Conservation (phyloP, 2,888 invertebrate species). For the Nymphalis urticae region DNA sequence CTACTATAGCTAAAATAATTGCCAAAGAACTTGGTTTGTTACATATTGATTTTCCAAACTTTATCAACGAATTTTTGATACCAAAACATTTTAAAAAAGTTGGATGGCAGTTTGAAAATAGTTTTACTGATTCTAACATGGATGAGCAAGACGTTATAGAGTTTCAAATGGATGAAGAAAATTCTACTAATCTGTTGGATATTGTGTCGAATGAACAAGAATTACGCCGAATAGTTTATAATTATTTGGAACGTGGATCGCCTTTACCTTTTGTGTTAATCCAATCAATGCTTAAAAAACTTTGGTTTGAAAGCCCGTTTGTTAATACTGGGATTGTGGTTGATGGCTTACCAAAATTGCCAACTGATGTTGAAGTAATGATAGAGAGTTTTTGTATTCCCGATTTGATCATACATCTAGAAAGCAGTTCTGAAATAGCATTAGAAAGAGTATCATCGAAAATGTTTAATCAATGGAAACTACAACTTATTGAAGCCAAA, state of each 20-base stretch:
- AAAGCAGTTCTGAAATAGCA: slow-evolving; percentile 56
- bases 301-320: slow-evolving; percentile 80
- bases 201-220: slow-evolving; percentile 65
- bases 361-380: slow-evolving; percentile 80
- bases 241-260: slow-evolving; percentile 76
- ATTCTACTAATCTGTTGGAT: slow-evolving; percentile 54
- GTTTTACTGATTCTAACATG: slow-evolving; percentile 55
- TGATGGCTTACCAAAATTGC: slow-evolving; percentile 83
- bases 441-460: slow-evolving; percentile 56
- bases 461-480: slow-evolving; percentile 67
- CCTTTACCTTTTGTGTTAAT: slow-evolving; percentile 70
- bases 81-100: slow-evolving; percentile 72
- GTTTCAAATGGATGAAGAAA: slow-evolving; percentile 65
- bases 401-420: slow-evolving; percentile 80
- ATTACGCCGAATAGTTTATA: slow-evolving; percentile 61
- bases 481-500: slow-evolving; percentile 63
- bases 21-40: slow-evolving; percentile 80
- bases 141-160: slow-evolving; percentile 64
- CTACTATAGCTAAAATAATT: slow-evolving; percentile 71
- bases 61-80: slow-evolving; percentile 59
- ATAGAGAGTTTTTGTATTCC: slow-evolving; percentile 76
- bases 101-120: slow-evolving; percentile 69
- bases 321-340: slow-evolving; percentile 78
- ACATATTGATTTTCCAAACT: slow-evolving; percentile 73
- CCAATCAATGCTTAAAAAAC: slow-evolving; percentile 64